Evolutionary conservation across 2,113 vertebrate species (phyloP).

Genomic region (Pimephales promelas): DNA sequence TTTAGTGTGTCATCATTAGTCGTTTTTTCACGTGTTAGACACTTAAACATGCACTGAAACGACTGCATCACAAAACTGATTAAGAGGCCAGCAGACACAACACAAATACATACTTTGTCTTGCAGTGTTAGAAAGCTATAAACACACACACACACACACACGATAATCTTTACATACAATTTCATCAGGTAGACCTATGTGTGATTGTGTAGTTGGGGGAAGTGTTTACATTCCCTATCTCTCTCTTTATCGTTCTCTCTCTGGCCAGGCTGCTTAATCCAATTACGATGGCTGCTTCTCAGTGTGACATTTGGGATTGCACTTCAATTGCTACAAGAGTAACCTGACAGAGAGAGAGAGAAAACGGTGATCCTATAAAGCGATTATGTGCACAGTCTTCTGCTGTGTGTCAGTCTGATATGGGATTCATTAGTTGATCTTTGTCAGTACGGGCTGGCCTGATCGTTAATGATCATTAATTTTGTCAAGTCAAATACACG

Average conservation of each 20-base stretch:
- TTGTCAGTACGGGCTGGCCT: not conserved
- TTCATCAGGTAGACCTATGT: not conserved
- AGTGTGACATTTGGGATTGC: constrained; percentile 55
- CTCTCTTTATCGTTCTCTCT: constrained; percentile 11
- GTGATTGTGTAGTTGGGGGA: not conserved
- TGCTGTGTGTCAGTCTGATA: constrained; percentile 39
- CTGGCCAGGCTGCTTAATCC: constrained; percentile 43
- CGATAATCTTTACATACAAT: constrained; percentile 2
- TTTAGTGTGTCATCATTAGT: not conserved
- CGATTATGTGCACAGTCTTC: constrained; percentile 45
- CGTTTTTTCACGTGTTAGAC: not conserved
- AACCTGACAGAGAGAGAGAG: constrained; percentile 40
- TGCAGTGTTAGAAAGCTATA: not conserved
- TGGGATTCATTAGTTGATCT: not conserved
- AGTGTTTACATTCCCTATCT: not conserved
- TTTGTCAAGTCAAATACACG: not conserved
- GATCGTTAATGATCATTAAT: not conserved
- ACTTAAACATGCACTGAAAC: constrained; percentile 4
- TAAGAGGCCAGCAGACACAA: not conserved
- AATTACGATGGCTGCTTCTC: constrained; percentile 51
- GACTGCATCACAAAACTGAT: not conserved
- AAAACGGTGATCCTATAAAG: constrained; percentile 59
- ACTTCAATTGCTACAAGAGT: constrained; percentile 57
- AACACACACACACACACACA: not conserved
- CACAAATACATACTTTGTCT: constrained; percentile 3